Base-by-base conservation (phyloP, 2,797 vertebrate species). In the Lophius americanus region DNA sequence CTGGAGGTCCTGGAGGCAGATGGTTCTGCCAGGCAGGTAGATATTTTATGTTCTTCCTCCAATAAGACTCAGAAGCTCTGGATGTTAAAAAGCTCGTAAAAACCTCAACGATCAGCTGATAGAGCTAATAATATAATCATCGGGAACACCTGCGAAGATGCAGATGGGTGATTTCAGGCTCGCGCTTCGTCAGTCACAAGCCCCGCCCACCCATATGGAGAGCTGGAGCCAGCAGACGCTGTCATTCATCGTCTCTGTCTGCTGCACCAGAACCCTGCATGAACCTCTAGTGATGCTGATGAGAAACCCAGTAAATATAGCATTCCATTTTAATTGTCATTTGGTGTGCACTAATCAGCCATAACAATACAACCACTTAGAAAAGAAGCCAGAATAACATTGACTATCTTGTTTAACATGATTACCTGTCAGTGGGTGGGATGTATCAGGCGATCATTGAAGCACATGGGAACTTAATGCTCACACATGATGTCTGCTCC, bases 41-140 rank as follows among this genome's bases (percentile, higher is more conserved):
- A 94, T 96, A 94, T 95, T 95, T 95, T 93, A 93, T 93, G 88
- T 92, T 89, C 38, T 87, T 91, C 57, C 66, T 62, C 68, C 68
- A 23, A 78, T 82, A 83, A 86, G 76, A 85, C 79, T 75, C 56
- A 79, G 67, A 86, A 78, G 82, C 85, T 72, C 82, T 88, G 93
- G 94, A 93, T 89, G 94, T 95, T 95, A 96, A 95, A 96, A 95
- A 93, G 92, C 94, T 94, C 94, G 93, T 96, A 95, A 96, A 96
- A 96, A 96, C 96, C 95, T 94, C 95, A 95, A 95, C 96, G 95
- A 95, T 95, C 95, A 96, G 95, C 93, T 93, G 94, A 96, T 95
- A 96, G 93, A 96, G 95, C 95, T 97, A 97, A 98, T 98, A 97
- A 96, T 96, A 96, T 96, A 97, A 97, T 98, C 96, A 96, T 96